Percentiles rank a stretch among this genome's conserved stretches.
Conservation (phyloP, 2,888 invertebrate genomes). For the Hanleya hanleyi region DNA sequence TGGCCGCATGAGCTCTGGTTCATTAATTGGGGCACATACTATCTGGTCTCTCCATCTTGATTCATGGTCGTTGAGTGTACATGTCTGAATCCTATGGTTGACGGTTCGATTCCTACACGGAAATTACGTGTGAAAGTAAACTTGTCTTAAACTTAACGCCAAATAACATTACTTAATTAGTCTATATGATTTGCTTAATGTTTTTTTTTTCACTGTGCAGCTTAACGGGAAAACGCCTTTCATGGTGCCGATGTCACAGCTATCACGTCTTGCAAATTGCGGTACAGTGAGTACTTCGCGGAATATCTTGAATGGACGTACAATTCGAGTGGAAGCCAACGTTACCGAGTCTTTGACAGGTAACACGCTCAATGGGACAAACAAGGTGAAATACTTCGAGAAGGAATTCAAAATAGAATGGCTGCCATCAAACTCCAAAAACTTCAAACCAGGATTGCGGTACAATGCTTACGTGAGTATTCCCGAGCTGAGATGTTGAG, state of each 20-base stretch:
- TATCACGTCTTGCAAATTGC: conserved; percentile 27
- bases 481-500: no score
- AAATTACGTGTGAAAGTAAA: no score
- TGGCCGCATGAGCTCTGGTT: no score
- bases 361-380: conserved; percentile 86
- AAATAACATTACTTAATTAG: no score
- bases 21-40: no score
- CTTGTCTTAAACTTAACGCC: no score
- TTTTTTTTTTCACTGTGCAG: conserved; percentile 29
- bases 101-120: no score
- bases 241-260: conserved; percentile 39
- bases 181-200: no score
- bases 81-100: no score
- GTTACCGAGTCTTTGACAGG: conserved; percentile 93
- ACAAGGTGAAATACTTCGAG: conserved; percentile 84
- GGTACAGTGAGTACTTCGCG: neutral
- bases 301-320: conserved; percentile 27
- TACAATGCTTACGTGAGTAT: conserved; percentile 86
- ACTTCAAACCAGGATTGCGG: conserved; percentile 91
- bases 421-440: conserved; percentile 85
- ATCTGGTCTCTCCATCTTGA: no score
- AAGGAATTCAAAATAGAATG: conserved; percentile 85
- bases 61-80: no score
- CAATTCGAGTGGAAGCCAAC: conserved; percentile 79
- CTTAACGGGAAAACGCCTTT: conserved; percentile 52